These are phyloP conservation scores for Oreochromis niloticus DNA, from an alignment of 2,113 vertebrate species.

Conservation along the genomic window DNA sequence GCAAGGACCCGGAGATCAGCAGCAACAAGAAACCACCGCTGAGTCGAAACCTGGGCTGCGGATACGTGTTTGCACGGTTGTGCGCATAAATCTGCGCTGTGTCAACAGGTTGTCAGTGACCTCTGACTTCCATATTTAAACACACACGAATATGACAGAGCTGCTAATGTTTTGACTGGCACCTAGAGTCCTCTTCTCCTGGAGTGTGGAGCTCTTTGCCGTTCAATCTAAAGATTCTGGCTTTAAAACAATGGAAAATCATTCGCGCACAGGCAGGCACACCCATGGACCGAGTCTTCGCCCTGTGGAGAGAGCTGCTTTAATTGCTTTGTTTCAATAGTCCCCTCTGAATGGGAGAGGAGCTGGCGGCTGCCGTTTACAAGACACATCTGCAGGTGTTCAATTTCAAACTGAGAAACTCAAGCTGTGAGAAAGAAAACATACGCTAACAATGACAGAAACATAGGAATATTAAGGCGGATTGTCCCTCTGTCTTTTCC, in stretches of 20 bases:
- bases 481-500: not conserved
- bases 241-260: not conserved
- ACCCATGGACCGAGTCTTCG: not conserved
- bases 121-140: slow-evolving; percentile 44
- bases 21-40: slow-evolving; percentile 51
- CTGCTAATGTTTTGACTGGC: slow-evolving; percentile 22
- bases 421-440: slow-evolving; percentile 35
- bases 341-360: slow-evolving; percentile 46
- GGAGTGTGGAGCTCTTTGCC: not conserved
- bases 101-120: slow-evolving; percentile 59
- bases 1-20: slow-evolving; percentile 46
- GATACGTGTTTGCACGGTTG: not conserved
- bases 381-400: slow-evolving; percentile 72
- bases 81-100: slow-evolving; percentile 47
- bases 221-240: not conserved
- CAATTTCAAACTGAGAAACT: slow-evolving; percentile 58
- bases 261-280: not conserved
- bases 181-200: not conserved
- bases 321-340: slow-evolving; percentile 69
- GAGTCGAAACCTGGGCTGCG: slow-evolving; percentile 8
- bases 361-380: slow-evolving; percentile 50
- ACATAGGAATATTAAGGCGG: slow-evolving; percentile 21
- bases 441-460: slow-evolving; percentile 4
- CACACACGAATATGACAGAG: slow-evolving; percentile 26
- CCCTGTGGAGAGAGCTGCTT: slow-evolving; percentile 35